phyloP scores from a whole-genome alignment of 2,888 invertebrate genomes.

The Cinara cedri region DNA sequence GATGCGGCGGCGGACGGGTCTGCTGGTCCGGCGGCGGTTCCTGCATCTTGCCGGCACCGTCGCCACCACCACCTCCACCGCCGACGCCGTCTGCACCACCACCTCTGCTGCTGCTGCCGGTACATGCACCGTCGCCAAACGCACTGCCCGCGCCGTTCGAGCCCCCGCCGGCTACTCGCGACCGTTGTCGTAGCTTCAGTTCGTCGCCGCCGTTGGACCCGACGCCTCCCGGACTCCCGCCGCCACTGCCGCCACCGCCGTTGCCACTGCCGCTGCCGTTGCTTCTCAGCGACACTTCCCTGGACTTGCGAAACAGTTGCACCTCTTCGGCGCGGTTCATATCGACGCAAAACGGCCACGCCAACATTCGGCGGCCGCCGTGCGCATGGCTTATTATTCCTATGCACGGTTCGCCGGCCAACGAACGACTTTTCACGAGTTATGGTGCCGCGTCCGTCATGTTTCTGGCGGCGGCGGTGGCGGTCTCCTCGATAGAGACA shows the following conservation, averaged over 20 bases:
- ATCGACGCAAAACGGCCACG: constrained; percentile 59
- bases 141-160: not conserved
- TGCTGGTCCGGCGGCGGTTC: constrained; percentile 59
- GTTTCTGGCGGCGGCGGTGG: not conserved
- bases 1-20: constrained; percentile 29
- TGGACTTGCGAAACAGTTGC: constrained; percentile 69
- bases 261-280: constrained; percentile 60
- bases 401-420: not conserved
- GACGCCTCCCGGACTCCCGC: constrained; percentile 57
- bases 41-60: constrained; percentile 14
- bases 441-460: not conserved
- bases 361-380: constrained; percentile 60
- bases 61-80: not conserved
- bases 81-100: constrained; percentile 5
- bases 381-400: constrained; percentile 45
- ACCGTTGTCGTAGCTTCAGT: constrained; percentile 60
- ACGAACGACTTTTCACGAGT: not conserved
- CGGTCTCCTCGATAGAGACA: too few species aligned
- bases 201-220: constrained; percentile 54
- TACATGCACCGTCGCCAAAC: constrained; percentile 33
- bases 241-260: constrained; percentile 55
- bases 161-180: constrained; percentile 58
- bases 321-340: constrained; percentile 73
- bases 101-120: constrained; percentile 58
- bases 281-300: constrained; percentile 66